Conservation (phyloP, 2,888 invertebrate species). For the Notodonta ziczac region DNA sequence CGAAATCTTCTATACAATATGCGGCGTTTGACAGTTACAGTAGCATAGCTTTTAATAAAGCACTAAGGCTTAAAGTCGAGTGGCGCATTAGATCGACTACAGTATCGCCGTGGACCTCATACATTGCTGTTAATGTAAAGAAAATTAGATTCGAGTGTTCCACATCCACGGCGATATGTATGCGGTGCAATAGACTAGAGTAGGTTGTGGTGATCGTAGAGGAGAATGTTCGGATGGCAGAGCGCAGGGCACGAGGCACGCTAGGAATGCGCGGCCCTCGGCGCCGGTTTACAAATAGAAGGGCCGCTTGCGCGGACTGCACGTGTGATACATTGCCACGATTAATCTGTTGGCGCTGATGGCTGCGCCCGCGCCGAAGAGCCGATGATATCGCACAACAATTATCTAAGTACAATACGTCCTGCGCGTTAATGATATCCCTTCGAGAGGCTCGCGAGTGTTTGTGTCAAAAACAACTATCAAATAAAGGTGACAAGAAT, state of each 20-base stretch:
- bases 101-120: slow-evolving; percentile 39
- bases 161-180: slow-evolving; percentile 57
- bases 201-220: slow-evolving; percentile 43
- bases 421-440: slow-evolving; percentile 25
- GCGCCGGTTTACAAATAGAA: slow-evolving; percentile 84
- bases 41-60: slow-evolving; percentile 60
- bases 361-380: slow-evolving; percentile 59
- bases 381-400: slow-evolving; percentile 52
- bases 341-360: slow-evolving; percentile 77
- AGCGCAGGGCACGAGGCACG: slow-evolving; percentile 74
- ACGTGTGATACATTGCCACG: slow-evolving; percentile 79
- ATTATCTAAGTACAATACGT: slow-evolving; percentile 45
- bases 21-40: slow-evolving; percentile 63
- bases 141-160: slow-evolving; percentile 43
- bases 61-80: slow-evolving; percentile 49
- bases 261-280: slow-evolving; percentile 81
- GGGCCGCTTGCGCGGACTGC: slow-evolving; percentile 78
- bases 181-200: slow-evolving; percentile 38
- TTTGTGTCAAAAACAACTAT: slow-evolving; percentile 16
- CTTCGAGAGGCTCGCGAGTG: slow-evolving; percentile 32
- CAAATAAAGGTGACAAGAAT: neutral
- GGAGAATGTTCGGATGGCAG: slow-evolving; percentile 51
- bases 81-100: slow-evolving; percentile 20
- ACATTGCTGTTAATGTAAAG: slow-evolving; percentile 56
- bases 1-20: slow-evolving; percentile 59